Conservation (phyloP, 2,888 invertebrate genomes). For the Ephialtes manifestator region DNA sequence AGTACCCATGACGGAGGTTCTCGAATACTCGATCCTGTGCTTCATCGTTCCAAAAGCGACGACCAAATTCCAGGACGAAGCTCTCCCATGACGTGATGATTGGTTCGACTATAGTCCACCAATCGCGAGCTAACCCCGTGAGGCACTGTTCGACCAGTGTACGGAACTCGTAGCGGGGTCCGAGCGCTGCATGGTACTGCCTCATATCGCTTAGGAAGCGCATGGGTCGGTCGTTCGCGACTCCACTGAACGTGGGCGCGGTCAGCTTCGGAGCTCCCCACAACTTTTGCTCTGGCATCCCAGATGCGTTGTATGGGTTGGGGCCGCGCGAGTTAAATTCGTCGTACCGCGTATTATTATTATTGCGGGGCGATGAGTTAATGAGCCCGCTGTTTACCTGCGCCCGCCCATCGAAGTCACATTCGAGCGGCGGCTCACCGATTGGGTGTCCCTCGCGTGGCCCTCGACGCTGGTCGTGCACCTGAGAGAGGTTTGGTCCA, state of each 20-base stretch:
- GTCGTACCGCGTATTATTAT: too few species aligned
- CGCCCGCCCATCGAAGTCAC: too few species aligned
- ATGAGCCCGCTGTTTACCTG: too few species aligned
- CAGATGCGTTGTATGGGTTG: too few species aligned
- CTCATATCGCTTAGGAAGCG: background rate
- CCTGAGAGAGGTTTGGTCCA: too few species aligned
- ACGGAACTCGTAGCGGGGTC: slow-evolving; percentile 4
- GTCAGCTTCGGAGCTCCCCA: slow-evolving; percentile 11
- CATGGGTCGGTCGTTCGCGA: background rate
- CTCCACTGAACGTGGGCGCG: background rate
- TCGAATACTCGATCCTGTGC: background rate
- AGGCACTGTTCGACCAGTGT: background rate
- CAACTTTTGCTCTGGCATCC: background rate
- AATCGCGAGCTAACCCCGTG: background rate
- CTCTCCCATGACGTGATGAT: background rate
- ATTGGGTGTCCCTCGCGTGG: too few species aligned
- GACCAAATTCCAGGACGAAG: background rate
- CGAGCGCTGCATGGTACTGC: background rate
- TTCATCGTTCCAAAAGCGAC: slow-evolving; percentile 7
- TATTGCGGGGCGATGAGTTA: too few species aligned
- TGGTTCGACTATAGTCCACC: slow-evolving; percentile 4
- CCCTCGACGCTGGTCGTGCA: too few species aligned
- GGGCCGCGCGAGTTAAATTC: too few species aligned
- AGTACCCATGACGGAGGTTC: background rate
- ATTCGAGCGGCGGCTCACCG: too few species aligned